Base-by-base conservation (phyloP, 2,888 invertebrate species). In the Stegophylla sp. region DNA sequence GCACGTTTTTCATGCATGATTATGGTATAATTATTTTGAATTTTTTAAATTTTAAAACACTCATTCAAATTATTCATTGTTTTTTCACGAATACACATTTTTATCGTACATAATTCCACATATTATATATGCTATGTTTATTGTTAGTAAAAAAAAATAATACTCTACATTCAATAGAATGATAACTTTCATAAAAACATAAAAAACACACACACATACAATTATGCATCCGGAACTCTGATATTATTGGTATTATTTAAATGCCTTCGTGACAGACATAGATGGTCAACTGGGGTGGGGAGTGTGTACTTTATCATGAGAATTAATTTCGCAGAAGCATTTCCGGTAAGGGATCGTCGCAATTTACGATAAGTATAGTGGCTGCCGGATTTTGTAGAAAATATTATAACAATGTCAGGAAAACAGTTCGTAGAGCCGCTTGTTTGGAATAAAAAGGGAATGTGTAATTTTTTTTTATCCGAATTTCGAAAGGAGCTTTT, bases 361-460 rank as follows among this genome's bases (percentile, higher is more conserved):
- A 77, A 77, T 69, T 77, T 77, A 77, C 67, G 77, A 79, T 69
- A 61, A 79, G 43, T 28, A 56, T 56, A 43, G 77, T 12, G 15
- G 61, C 69, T 61, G 79, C 71, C 69, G 69, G 48, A 79, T 79
- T 67, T 61, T 17, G 48, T 34, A 48, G 23, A 20, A 61, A 79
- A 79, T 45, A 67, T 67, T 45, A 56, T 53, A 34, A 17, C 45
- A 73, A 59, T 73, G 72, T 26, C 45, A 43, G n/a, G 43, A 64
- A 74, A 51, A 20, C 74, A 9, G n/a, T 15, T 26, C 28, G 7
- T 0, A 26, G 67, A 59, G 53, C 45, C 20, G 20, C 10, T 56
- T 15, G 64, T 45, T 23, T 43, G 15, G 34, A 43, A 66, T 53
- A 75, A 56, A 51, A 64, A 59, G 10, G n/a, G 56, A 67, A 67